These are phyloP conservation scores for Malurus elegans DNA, from an alignment of 2,113 vertebrate genomes.

Conservation along the genomic window DNA sequence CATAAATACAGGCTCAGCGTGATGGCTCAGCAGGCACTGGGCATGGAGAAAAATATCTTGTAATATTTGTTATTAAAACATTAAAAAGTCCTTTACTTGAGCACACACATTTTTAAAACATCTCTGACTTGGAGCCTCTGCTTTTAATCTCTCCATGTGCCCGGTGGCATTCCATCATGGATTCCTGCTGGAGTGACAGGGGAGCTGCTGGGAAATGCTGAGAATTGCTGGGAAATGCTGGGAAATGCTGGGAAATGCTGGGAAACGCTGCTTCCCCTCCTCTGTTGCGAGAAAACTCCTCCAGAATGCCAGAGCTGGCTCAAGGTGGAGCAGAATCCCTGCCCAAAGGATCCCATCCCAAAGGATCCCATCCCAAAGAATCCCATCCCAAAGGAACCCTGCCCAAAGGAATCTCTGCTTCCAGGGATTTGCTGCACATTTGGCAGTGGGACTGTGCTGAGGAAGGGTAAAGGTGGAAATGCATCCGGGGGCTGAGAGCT, in stretches of 20 bases:
- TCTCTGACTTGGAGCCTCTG: neutral
- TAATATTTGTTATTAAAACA: constrained; percentile 75
- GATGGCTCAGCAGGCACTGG: constrained; percentile 66
- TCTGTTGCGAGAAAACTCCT: neutral
- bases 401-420: neutral
- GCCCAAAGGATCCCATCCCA: neutral
- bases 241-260: too few species aligned
- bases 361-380: too few species aligned
- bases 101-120: constrained; percentile 50
- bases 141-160: neutral
- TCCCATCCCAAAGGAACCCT: neutral
- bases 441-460: neutral
- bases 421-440: fast-evolving
- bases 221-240: too few species aligned
- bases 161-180: neutral
- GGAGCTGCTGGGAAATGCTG: neutral
- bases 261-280: neutral
- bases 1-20: constrained; percentile 69
- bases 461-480: neutral
- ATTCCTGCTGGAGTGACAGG: neutral
- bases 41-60: constrained; percentile 66
- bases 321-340: neutral
- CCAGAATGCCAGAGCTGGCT: neutral
- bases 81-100: constrained; percentile 70
- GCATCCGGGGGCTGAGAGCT: neutral